Base-by-base conservation (phyloP, 2,113 vertebrate species). In the Passer domesticus region DNA sequence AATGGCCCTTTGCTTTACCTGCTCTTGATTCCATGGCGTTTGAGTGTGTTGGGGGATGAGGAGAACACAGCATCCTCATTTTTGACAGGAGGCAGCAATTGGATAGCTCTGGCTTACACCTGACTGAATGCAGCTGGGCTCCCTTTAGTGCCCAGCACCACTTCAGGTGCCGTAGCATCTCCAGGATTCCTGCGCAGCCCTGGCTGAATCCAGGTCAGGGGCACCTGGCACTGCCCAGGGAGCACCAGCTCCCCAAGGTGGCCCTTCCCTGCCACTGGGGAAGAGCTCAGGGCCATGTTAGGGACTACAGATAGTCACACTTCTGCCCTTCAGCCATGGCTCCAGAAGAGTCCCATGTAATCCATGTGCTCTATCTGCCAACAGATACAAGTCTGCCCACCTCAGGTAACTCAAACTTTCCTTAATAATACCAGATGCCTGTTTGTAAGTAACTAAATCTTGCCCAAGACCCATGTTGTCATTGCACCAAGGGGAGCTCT, bases 121-220 rank as follows among this genome's bases (percentile, higher is more conserved):
- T n/a, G n/a, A 24, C 47, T 70, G 31, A 49, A 37, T 53, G 22
- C 11, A 41, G 0, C 14, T 50, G 52, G 33, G 27, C 30, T 79
- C 6, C 41, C 19, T 4, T 56, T 21, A 30, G 37, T n/a, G 37
- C 14, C 21, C 30, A 49, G 67, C 11, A 13, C 62, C 13, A 2
- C 33, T 22, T 58, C 4, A 68, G 27, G 22, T 62, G 23, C 58
- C 0, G 2, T 16, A 50, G 39, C 47, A 27, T 46, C 64, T 72
- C 60, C 23, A 39, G 16, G 74, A 8, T 1, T 1, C 19, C 27
- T 14, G 1, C 0, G 2, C n/a, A 46, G 79, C 39, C 53, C 9
- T 41, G 80, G 18, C 62, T 87, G 62, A 27, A 27, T 52, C 66
- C 31, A 11, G 27, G 35, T 7, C 13, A 39, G 27, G 53, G 41